A percentile compares a stretch with the other conserved stretches of the same genome.
These are phyloP conservation scores for Pseudochirops corinnae DNA, from an alignment of 2,797 vertebrate genomes.

Conservation along the genomic window DNA sequence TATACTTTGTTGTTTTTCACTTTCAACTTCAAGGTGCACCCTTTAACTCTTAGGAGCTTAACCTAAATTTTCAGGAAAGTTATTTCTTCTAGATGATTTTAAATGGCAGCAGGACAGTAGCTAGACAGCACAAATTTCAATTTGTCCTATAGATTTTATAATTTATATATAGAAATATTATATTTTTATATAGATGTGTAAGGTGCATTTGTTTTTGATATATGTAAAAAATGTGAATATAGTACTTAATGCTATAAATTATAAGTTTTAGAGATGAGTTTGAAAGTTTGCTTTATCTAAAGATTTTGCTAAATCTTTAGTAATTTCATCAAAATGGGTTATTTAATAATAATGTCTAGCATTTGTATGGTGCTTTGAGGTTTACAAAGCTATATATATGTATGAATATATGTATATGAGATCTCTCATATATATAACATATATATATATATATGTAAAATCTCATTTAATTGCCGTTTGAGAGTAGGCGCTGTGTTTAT, in stretches of 20 bases:
- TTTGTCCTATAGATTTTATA: slow-evolving; percentile 11
- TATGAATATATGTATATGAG: too few species aligned
- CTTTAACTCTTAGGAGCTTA: slow-evolving; percentile 33
- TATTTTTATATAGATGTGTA: background rate
- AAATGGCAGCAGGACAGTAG: slow-evolving; percentile 23
- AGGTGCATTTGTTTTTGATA: slow-evolving; percentile 43
- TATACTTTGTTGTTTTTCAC: slow-evolving; percentile 35
- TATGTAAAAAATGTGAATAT: slow-evolving; percentile 34
- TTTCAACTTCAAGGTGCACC: slow-evolving; percentile 22
- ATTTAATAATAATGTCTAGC: background rate
- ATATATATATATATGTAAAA: background rate
- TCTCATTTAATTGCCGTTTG: background rate
- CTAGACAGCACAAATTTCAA: slow-evolving; percentile 43
- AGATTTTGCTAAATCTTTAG: slow-evolving; percentile 39
- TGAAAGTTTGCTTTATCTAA: background rate
- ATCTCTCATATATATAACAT: too few species aligned
- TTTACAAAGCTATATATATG: background rate
- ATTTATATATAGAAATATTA: too few species aligned
- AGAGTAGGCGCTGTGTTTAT: too few species aligned
- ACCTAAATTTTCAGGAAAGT: slow-evolving; percentile 48
- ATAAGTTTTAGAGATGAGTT: slow-evolving; percentile 29
- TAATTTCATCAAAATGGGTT: slow-evolving; percentile 19
- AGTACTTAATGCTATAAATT: slow-evolving; percentile 16
- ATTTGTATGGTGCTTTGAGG: background rate
- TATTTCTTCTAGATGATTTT: slow-evolving; percentile 54